phyloP scores from a whole-genome alignment of 1,140 invertebrate genomes.

The Tribolium madens region DNA sequence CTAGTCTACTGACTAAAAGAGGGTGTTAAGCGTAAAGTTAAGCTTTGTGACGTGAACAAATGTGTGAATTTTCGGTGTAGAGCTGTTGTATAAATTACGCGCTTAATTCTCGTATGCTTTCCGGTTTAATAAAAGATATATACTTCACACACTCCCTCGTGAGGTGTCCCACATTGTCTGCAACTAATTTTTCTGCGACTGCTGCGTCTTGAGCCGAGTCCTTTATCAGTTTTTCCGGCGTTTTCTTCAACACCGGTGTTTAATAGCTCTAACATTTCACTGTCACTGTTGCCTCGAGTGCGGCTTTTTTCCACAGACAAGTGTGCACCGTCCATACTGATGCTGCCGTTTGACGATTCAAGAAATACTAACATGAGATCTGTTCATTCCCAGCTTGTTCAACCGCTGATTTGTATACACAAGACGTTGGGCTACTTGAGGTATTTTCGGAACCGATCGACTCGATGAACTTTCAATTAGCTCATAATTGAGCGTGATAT shows the following conservation, averaged over 20 bases:
- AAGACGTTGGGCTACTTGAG: slow-evolving; percentile 12
- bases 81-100: slow-evolving; percentile 16
- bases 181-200: slow-evolving; percentile 53
- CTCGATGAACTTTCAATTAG: neutral
- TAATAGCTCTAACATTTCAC: slow-evolving; percentile 51
- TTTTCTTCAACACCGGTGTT: slow-evolving; percentile 30
- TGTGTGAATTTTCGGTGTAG: slow-evolving; percentile 4
- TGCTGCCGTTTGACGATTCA: neutral
- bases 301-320: slow-evolving; percentile 40
- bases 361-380: slow-evolving; percentile 6
- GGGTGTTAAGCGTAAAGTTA: slow-evolving; percentile 29
- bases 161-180: slow-evolving; percentile 54
- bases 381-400: too few species aligned
- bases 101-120: slow-evolving; percentile 1
- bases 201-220: slow-evolving; percentile 14
- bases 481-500: neutral
- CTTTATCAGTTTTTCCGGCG: slow-evolving; percentile 40
- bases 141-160: slow-evolving; percentile 43
- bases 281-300: slow-evolving; percentile 42
- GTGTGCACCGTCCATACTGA: slow-evolving; percentile 12
- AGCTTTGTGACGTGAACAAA: slow-evolving; percentile 21
- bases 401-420: slow-evolving; percentile 36
- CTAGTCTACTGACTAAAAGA: neutral
- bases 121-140: slow-evolving; percentile 17
- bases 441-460: slow-evolving; percentile 33